Evolutionary conservation across 2,113 vertebrate species (phyloP).

Genomic region (Arizona elegans): DNA sequence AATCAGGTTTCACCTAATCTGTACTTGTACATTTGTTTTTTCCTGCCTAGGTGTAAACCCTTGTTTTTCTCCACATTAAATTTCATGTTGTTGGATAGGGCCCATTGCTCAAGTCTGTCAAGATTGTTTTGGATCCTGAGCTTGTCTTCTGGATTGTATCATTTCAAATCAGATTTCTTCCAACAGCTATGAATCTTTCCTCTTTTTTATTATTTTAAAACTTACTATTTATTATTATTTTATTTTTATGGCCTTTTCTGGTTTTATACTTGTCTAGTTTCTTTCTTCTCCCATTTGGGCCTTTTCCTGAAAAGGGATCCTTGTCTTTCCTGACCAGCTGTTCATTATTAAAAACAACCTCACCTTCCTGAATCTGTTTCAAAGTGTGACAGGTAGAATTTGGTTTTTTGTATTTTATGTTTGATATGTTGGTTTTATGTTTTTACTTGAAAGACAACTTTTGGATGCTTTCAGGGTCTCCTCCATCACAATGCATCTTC

Average conservation of each 20-base stretch:
- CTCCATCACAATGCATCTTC: background rate
- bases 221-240: background rate
- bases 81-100: too few species aligned
- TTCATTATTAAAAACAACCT: background rate
- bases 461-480: background rate
- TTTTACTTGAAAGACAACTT: background rate
- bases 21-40: too few species aligned
- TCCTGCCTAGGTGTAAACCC: too few species aligned
- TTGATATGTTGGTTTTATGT: background rate
- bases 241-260: background rate
- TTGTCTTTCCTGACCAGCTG: background rate
- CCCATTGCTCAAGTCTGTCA: too few species aligned
- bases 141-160: too few species aligned
- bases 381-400: background rate
- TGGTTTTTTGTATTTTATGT: background rate
- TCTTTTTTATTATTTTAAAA: background rate
- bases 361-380: background rate
- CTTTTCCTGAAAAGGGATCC: background rate
- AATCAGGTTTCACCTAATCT: too few species aligned
- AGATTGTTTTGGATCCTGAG: too few species aligned
- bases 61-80: too few species aligned
- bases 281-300: background rate
- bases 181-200: background rate
- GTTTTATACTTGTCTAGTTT: background rate
- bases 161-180: background rate